Conservation (phyloP, 2,797 vertebrate species). For the Peromyscus eremicus region DNA sequence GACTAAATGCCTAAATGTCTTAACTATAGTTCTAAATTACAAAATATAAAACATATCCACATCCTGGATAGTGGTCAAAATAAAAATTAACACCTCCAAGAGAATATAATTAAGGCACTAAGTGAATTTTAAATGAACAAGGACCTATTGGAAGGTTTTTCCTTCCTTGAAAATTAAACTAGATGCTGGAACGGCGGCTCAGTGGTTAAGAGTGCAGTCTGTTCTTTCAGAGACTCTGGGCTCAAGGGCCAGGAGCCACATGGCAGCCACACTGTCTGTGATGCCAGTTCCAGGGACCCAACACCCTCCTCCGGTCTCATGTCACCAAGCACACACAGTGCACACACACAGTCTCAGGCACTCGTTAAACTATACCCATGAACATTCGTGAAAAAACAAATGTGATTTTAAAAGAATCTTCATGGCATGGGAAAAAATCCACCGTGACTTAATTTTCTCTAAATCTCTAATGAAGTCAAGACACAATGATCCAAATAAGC, state of each 20-base stretch:
- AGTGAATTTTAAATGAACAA: neutral
- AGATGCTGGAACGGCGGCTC: neutral
- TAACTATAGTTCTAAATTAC: neutral
- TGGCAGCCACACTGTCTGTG: neutral
- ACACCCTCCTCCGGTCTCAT: neutral
- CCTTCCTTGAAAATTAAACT: slow-evolving; percentile 13
- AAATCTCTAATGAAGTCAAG: neutral
- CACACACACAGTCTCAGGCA: neutral
- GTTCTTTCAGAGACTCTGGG: neutral
- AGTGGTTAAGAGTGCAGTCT: neutral
- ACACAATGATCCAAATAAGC: rapidly evolving
- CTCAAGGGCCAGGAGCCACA: neutral
- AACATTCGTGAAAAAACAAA: slow-evolving; percentile 10
- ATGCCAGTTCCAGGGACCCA: neutral
- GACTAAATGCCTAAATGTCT: neutral
- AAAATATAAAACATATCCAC: slow-evolving; percentile 26
- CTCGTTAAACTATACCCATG: neutral
- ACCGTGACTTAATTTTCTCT: neutral
- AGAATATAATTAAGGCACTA: neutral
- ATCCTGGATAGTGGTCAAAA: slow-evolving; percentile 35
- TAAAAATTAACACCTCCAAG: neutral
- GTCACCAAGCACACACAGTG: neutral
- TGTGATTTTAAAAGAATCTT: slow-evolving; percentile 28
- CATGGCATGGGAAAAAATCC: neutral
- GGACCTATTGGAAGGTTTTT: neutral